Evolutionary conservation across 1,140 invertebrate species (phyloP).

Genomic region (Heliothis virescens): DNA sequence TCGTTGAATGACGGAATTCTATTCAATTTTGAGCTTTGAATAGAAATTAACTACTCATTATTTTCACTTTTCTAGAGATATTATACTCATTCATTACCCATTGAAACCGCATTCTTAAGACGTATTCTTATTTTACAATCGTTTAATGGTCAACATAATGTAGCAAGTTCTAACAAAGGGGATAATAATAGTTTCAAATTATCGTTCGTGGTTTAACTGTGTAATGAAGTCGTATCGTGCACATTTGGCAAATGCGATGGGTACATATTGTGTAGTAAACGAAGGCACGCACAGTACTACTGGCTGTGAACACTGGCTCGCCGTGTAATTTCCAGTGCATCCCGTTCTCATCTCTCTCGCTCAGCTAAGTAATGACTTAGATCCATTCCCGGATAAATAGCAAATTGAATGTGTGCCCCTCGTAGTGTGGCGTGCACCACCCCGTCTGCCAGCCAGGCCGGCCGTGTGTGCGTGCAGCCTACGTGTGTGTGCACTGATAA

Average conservation of each 20-base stretch:
- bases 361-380: slow-evolving; percentile 86
- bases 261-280: slow-evolving; percentile 46
- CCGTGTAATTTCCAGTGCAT: slow-evolving; percentile 81
- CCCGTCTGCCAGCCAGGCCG: slow-evolving; percentile 45
- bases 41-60: too few relatives aligned
- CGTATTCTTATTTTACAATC: too few relatives aligned
- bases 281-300: slow-evolving; percentile 40
- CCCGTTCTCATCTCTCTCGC: slow-evolving; percentile 78
- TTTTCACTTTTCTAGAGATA: too few relatives aligned
- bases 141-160: too few relatives aligned
- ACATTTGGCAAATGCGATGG: slow-evolving; percentile 41
- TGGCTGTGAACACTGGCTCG: slow-evolving; percentile 58
- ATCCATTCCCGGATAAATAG: slow-evolving; percentile 86
- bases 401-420: slow-evolving; percentile 84
- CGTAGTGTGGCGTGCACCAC: slow-evolving; percentile 56
- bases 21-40: too few relatives aligned
- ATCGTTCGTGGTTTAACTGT: background rate
- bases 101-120: too few relatives aligned
- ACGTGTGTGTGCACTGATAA: slow-evolving; percentile 29
- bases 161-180: background rate
- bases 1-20: too few relatives aligned
- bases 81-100: too few relatives aligned
- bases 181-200: background rate
- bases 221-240: slow-evolving; percentile 10
- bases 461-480: slow-evolving; percentile 21